These are phyloP conservation scores for Haemorhous mexicanus DNA, from an alignment of 2,113 vertebrate species.

Conservation along the genomic window DNA sequence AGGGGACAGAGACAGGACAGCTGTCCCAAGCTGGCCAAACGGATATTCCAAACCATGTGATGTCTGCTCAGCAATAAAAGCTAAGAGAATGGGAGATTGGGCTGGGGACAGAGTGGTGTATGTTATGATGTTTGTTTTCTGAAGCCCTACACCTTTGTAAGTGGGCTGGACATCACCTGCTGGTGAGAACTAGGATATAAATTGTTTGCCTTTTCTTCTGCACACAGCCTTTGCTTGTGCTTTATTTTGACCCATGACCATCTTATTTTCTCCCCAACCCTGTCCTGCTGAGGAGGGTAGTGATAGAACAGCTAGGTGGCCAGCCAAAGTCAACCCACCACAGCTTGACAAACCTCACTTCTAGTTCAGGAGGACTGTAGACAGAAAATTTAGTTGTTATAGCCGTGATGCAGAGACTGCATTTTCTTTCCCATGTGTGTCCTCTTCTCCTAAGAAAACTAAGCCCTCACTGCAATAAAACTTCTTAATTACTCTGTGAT, in stretches of 20 bases:
- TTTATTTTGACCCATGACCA: background rate
- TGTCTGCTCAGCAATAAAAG: background rate
- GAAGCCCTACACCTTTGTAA: background rate
- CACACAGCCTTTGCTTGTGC: background rate
- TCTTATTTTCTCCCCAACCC: background rate
- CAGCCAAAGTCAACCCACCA: background rate
- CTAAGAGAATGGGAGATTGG: background rate
- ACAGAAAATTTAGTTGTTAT: background rate
- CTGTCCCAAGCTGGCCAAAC: background rate
- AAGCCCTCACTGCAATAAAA: background rate
- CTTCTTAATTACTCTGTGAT: background rate
- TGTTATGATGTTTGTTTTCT: background rate
- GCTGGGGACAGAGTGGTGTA: accelerated
- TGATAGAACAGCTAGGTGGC: background rate
- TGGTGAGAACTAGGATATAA: background rate
- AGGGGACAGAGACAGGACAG: background rate
- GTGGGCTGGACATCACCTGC: background rate
- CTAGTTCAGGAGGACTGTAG: background rate
- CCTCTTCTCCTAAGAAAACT: background rate
- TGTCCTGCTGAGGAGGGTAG: background rate
- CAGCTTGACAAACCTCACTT: background rate
- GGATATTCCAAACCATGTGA: background rate
- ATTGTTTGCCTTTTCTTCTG: background rate
- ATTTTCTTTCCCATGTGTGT: background rate
- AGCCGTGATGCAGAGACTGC: background rate